Conservation (phyloP, 1,140 invertebrate species). For the Cyphomyrmex costatus region DNA sequence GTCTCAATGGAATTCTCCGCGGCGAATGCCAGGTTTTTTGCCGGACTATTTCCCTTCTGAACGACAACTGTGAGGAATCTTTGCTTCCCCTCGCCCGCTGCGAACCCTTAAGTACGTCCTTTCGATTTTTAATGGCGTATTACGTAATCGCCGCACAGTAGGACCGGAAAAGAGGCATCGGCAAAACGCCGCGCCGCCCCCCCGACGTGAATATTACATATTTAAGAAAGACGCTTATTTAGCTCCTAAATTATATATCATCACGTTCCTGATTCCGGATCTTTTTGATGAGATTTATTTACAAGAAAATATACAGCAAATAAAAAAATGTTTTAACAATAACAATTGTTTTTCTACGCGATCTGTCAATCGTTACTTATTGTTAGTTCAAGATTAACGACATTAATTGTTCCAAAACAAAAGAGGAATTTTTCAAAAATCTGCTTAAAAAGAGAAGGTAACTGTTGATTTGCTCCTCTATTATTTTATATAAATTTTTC, state of each 20-base stretch:
- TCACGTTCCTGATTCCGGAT: not conserved
- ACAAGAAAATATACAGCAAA: not conserved
- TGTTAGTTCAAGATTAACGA: not conserved
- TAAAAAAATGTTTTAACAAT: not conserved
- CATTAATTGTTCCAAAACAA: not conserved
- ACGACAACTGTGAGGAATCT: not conserved
- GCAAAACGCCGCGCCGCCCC: too few species aligned
- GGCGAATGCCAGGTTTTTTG: conserved; percentile 62
- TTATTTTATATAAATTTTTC: not conserved
- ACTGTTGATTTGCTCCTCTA: not conserved
- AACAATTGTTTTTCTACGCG: not conserved
- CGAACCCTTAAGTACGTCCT: not conserved
- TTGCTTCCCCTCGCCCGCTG: too few species aligned
- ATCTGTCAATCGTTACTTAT: not conserved
- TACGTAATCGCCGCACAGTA: conserved; percentile 42
- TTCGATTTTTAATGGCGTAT: conserved; percentile 41
- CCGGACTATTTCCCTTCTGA: not conserved
- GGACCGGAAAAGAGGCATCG: conserved; percentile 6
- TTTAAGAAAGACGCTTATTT: not conserved
- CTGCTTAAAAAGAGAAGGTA: not conserved
- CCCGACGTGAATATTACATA: not conserved
- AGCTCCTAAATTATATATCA: conserved; percentile 3
- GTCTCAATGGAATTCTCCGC: conserved; percentile 72
- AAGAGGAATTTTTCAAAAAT: not conserved
- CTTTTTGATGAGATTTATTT: not conserved